Conservation (phyloP, 2,888 invertebrate species). For the Rhamphomyia laevipes region DNA sequence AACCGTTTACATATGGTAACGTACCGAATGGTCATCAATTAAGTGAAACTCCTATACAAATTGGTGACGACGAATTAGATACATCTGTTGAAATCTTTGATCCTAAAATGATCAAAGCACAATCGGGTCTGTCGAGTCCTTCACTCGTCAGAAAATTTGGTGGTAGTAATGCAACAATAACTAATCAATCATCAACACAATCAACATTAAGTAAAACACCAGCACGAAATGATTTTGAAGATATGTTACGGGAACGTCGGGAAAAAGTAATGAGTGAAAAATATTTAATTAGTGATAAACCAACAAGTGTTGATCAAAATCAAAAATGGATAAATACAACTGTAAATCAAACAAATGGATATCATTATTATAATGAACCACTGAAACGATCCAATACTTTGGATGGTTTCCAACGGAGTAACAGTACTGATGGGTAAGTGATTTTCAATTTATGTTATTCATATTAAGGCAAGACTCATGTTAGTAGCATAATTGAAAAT, state of each 20-base stretch:
- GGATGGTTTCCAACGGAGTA: conserved; percentile 22
- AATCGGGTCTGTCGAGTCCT: conserved; percentile 69
- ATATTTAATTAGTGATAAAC: conserved; percentile 17
- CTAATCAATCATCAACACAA: conserved; percentile 18
- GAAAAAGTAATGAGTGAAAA: conserved; percentile 32
- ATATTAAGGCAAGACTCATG: background rate
- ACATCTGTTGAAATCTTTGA: conserved; percentile 22
- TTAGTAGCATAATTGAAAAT: too few species aligned
- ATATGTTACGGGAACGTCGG: conserved; percentile 35
- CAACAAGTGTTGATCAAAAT: conserved; percentile 9
- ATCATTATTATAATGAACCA: conserved; percentile 21
- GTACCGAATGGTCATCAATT: conserved; percentile 35
- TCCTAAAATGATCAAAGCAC: conserved; percentile 49
- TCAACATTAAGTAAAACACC: conserved; percentile 28
- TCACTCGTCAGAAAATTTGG: conserved; percentile 69
- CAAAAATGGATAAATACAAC: conserved; percentile 6
- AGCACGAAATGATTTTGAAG: conserved; percentile 36
- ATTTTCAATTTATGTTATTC: background rate
- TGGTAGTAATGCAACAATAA: conserved; percentile 26
- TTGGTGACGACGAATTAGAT: background rate
- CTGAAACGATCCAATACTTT: conserved; percentile 23
- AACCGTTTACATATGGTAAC: conserved; percentile 80
- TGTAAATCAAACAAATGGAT: conserved; percentile 13
- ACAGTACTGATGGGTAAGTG: conserved; percentile 21
- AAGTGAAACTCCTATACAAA: conserved; percentile 7